Percentiles rank a stretch among this genome's conserved stretches.
phyloP scores from a whole-genome alignment of 2,113 vertebrate genomes.

The Oreochromis niloticus region DNA sequence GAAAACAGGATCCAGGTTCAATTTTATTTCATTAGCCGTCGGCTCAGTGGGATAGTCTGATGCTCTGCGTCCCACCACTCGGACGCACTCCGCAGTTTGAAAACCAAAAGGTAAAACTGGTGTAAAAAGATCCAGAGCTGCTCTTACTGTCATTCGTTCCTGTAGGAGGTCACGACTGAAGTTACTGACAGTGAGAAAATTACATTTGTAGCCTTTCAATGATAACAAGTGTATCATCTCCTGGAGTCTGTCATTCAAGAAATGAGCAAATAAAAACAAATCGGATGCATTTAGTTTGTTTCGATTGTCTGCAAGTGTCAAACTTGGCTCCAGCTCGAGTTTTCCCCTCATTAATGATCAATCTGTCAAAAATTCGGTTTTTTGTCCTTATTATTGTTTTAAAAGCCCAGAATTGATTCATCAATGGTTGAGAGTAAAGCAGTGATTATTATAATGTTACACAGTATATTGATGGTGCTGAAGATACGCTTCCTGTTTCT shows the following conservation, averaged over 20 bases:
- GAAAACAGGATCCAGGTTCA: background rate
- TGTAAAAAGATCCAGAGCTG: background rate
- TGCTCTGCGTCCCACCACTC: background rate
- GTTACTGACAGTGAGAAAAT: background rate
- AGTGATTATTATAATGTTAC: background rate
- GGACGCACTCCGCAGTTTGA: background rate
- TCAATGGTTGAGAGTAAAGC: rapidly evolving
- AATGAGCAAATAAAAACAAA: background rate
- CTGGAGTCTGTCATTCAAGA: background rate
- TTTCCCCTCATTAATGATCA: background rate
- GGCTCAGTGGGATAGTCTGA: background rate
- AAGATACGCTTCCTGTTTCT: background rate
- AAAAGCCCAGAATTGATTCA: background rate
- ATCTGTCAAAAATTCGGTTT: background rate
- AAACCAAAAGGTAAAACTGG: background rate
- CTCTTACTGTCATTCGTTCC: rapidly evolving
- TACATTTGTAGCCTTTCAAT: background rate
- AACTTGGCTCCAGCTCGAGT: background rate
- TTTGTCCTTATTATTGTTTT: background rate
- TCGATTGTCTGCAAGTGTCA: background rate
- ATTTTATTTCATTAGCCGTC: background rate
- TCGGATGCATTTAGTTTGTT: background rate
- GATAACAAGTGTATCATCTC: background rate
- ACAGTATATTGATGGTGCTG: background rate
- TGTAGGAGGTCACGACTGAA: background rate